Evolutionary conservation across 2,888 invertebrate genomes (phyloP), one percentile per base, ranked within the genome.

Genomic region (Scaptomyza tumidula): DNA sequence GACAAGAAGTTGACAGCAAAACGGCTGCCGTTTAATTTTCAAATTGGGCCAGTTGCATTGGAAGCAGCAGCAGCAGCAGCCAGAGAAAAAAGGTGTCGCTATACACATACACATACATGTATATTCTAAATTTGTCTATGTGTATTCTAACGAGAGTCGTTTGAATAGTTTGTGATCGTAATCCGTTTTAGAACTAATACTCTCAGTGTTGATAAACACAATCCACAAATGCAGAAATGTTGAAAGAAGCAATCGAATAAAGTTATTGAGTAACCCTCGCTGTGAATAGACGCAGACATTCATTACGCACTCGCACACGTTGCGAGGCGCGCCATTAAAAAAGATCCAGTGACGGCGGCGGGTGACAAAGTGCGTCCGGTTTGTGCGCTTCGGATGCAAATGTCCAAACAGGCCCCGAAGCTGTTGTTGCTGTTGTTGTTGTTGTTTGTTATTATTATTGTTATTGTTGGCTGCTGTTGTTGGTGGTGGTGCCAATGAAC

Each of bases 361-460:
- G 75, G 80, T 88, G 82, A 83, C 82, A 83, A 83, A 83, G 86
- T 83, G 88, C 86, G 88, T 83, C 88, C 88, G 82, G 86, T 88
- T 83, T 80, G 64, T 58, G 68, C 66, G 66, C 75, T 79, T 88
- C 83, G 80, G 84, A 88, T 82, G 82, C 88, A 88, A 82, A 88
- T 82, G 80, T 75, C 82, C 73, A 83, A 71, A n/a, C n/a, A 68
- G 74, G 68, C 75, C 68, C 39, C 37, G 46, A 3, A 52, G 56
- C 58, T 61, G 61, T 13, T 60, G 72, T 55, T 61, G 61, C 13
- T 60, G 72, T 24, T 24, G 24, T 60, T 14, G 37, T 39, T 64
- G 48, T 29, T 53, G 3, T 43, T n/a, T 63, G 60, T 50, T 62
- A 31, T 59, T 61, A 43, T 59, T 13, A 49, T 37, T 62, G 60